phyloP scores from a whole-genome alignment of 2,797 vertebrate species.

The Lophotriccus pileatus region DNA sequence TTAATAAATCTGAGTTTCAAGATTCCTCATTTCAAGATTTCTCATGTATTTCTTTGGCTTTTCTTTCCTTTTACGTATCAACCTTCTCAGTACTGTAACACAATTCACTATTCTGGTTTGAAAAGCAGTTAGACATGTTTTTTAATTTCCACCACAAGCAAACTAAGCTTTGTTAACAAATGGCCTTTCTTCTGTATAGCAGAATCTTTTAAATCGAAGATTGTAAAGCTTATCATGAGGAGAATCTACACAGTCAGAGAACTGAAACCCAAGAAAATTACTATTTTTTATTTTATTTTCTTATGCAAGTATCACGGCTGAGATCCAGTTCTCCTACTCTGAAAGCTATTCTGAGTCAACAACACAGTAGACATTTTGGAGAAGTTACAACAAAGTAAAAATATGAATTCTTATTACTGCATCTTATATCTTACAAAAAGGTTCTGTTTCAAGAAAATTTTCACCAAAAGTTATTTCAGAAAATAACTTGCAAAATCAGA shows the following conservation, averaged over 20 bases:
- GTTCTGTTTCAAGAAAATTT: background rate
- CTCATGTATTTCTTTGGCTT: background rate
- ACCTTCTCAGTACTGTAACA: background rate
- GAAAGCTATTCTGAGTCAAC: constrained; percentile 22
- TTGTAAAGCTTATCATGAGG: background rate
- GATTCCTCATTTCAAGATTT: background rate
- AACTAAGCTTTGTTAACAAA: background rate
- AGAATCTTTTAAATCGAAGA: background rate
- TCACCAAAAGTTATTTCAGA: background rate
- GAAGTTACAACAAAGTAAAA: background rate
- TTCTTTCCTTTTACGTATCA: background rate
- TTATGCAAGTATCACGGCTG: background rate
- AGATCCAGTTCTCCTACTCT: constrained; percentile 9
- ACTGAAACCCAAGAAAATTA: background rate
- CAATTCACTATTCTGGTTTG: background rate
- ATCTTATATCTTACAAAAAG: background rate
- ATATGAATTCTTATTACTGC: background rate
- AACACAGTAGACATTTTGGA: background rate
- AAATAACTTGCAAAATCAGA: background rate
- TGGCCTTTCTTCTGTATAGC: background rate
- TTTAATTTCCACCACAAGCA: background rate
- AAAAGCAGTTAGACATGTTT: background rate
- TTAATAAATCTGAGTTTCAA: background rate
- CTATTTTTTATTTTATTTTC: background rate
- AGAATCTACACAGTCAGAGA: background rate